Conservation (phyloP, 92 coral and sea anemone genomes). For the Ricordea florida region DNA sequence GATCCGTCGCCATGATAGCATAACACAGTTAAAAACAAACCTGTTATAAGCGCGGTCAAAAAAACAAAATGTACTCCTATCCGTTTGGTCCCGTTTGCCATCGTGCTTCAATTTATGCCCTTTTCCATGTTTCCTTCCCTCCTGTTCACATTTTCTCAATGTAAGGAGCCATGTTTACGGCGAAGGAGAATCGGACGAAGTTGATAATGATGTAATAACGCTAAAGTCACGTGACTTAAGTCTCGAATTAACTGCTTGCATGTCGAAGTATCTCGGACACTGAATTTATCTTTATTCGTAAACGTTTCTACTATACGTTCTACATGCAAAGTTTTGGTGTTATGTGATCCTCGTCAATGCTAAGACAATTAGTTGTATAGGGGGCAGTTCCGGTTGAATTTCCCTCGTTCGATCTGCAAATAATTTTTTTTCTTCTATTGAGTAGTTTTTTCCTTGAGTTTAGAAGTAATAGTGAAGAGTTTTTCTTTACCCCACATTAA, state of each 20-base stretch:
- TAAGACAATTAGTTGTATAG: no score
- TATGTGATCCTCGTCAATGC: no score
- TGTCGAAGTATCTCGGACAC: not conserved
- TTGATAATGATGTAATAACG: conserved; percentile 32
- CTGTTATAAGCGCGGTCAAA: conserved; percentile 7
- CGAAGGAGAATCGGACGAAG: not conserved
- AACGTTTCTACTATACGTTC: no score
- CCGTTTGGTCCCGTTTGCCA: conserved; percentile 29
- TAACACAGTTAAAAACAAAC: conserved; percentile 11
- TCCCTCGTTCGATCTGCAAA: no score
- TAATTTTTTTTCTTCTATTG: no score
- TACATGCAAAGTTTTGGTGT: no score
- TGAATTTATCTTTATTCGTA: not conserved
- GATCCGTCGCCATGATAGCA: not conserved
- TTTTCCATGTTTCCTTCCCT: not conserved
- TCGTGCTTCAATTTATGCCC: not conserved
- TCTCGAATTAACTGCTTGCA: not conserved
- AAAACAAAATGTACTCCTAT: not conserved
- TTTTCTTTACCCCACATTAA: no score
- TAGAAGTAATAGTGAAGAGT: no score
- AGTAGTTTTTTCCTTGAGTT: no score
- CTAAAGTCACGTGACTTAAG: conserved; percentile 24
- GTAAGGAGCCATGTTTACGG: not conserved
- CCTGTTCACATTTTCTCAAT: not conserved
- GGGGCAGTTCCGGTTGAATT: no score